phyloP scores from a whole-genome alignment of 1,140 invertebrate genomes.

The Tetramorium parvispinum region DNA sequence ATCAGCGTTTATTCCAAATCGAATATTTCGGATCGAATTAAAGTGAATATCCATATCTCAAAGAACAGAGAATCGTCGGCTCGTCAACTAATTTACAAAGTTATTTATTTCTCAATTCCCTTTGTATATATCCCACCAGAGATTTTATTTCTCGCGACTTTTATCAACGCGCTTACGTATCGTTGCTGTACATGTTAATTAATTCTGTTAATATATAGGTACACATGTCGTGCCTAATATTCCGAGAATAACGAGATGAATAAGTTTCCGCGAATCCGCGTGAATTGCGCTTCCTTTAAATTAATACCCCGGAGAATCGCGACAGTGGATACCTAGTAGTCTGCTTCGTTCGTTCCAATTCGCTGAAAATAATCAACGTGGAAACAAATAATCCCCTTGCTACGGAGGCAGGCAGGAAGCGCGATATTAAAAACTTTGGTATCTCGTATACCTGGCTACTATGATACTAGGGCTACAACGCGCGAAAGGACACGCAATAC shows the following conservation, averaged over 20 bases:
- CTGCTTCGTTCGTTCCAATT: conserved; percentile 18
- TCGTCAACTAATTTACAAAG: background rate
- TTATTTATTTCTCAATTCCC: background rate
- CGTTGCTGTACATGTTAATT: background rate
- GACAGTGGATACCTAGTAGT: conserved; percentile 23
- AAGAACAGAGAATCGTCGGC: background rate
- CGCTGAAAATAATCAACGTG: conserved; percentile 46
- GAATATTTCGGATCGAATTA: background rate
- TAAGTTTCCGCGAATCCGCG: conserved; percentile 28
- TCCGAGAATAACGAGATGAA: conserved; percentile 30
- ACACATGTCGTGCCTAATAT: background rate
- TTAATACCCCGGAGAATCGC: conserved; percentile 11
- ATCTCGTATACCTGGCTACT: conserved; percentile 78
- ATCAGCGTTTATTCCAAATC: background rate
- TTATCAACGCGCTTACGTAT: background rate
- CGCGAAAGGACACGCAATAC: conserved; percentile 53
- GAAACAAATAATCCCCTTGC: conserved; percentile 61
- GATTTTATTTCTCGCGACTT: background rate
- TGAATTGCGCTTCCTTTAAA: conserved; percentile 46
- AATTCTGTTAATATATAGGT: background rate
- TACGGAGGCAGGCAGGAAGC: conserved; percentile 66
- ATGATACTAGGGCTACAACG: conserved; percentile 68
- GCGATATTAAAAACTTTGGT: conserved; percentile 71
- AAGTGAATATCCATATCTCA: background rate
- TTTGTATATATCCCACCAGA: background rate